Base-by-base conservation (phyloP, 1,140 invertebrate genomes). In the Meteorus sp. region DNA sequence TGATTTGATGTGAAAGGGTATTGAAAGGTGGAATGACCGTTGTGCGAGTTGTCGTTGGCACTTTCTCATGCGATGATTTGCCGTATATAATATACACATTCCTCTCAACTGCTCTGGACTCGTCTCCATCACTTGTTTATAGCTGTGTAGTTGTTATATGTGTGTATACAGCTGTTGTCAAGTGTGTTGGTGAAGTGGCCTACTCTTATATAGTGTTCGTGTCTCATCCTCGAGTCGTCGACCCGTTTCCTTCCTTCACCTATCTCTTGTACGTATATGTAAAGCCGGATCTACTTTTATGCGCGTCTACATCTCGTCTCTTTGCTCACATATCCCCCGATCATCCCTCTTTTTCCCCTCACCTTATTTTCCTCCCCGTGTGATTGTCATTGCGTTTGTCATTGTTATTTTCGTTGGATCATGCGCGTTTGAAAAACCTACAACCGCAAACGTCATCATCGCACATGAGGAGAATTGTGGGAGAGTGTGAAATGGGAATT, bases 221-320 rank as follows among this genome's bases (percentile, higher is more conserved):
- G n/a, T n/a, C n/a, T n/a, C 50, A 19, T 52, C 17, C 27, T 29
- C 9, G 29, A 31, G 50, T 52, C 50, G 31, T 52, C 50, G 31
- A 52, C 50, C 31, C 13, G 31, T 19, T 20, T 37, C 17, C 9
- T 3, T 22, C 37, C 17, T 52, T 48, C 45, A 20, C 25, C 5
- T 37, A 35, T 22, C 50, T 35, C 29, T 9, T 22, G n/a, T 31
- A 37, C 50, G 29, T 33, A 35, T 31, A 23, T 39, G 3, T 52
- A 33, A 23, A 52, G 31, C 31, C 50, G 50, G 50, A 52, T 52
- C 50, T 22, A 52, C 50, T 52, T 52, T 52, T 52, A 52, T 52
- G 31, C 50, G 27, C 31, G 29, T 52, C 50, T 52, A 33, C 29
- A 11, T 33, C 50, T 37, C 50, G 50, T 52, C 50, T 52, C 50